Base-by-base conservation (phyloP, 2,113 vertebrate species). In the Lasiurus cinereus region DNA sequence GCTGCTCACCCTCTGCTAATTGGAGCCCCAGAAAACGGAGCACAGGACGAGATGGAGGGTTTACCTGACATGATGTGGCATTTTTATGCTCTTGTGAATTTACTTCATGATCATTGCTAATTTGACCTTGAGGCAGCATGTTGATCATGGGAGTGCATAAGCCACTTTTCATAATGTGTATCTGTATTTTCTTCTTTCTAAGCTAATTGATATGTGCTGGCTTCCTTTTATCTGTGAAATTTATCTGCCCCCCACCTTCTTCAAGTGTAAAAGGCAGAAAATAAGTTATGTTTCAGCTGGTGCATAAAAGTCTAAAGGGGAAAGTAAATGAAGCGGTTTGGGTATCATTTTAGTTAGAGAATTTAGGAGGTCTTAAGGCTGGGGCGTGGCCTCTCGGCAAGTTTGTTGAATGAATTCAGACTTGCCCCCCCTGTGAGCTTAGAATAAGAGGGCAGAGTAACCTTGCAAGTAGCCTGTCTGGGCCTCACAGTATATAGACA, bases 51-150 rank as follows among this genome's bases (percentile, higher is more conserved):
- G 82, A 36, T 1, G 29, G 22, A 92, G 4, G 16, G 3, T 56
- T 67, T 4, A 10, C 52, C 69, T 92, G 62, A 43, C 67, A 2
- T 4, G 31, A 36, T 46, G 21, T 21, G 73, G 67, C 48, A 29
- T 59, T 74, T 93, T 93, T 46, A 59, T 59, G 82, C 50, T 76
- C 24, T 29, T 29, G 1, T 36, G 79, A 13, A 19, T 88, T 87
- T 78, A 77, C 59, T 91, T 91, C 50, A 14, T 87, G 39, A n/a
- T 50, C 52, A 27, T n/a, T 56, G 64, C 69, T 94, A 80, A 92
- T 88, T 82, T 18, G 5, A 46, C 72, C 85, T 93, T 29, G 36
- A 93, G 39, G 79, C 48, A 87, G 29, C 67, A 48, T 8, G 46
- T 59, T n/a, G 12, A n/a, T 50, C 12, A 3, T 31, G 33, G 66